A percentile compares a stretch with the other conserved stretches of the same genome.
Conservation (phyloP, 2,113 vertebrate genomes). For the Anas platyrhynchos region DNA sequence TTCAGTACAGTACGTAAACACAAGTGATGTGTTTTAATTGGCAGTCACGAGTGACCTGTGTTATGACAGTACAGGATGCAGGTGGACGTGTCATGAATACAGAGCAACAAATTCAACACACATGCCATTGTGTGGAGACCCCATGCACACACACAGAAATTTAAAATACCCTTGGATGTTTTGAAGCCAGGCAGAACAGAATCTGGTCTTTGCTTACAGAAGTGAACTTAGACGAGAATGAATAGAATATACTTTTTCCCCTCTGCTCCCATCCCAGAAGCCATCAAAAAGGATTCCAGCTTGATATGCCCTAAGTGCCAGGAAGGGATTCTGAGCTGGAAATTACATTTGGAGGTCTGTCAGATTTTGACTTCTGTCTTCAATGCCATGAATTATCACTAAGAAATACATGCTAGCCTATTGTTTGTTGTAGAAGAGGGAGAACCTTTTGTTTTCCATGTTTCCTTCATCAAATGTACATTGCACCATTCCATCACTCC, state of each 20-base stretch:
- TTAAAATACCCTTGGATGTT: neutral
- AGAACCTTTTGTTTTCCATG: neutral
- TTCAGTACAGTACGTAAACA: neutral
- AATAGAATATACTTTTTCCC: neutral
- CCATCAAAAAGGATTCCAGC: neutral
- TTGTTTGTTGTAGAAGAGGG: neutral
- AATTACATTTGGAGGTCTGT: neutral
- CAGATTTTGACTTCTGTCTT: neutral
- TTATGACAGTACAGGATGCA: slow-evolving; percentile 44
- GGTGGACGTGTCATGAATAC: neutral
- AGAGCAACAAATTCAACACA: neutral
- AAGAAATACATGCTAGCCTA: neutral
- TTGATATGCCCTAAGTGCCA: neutral
- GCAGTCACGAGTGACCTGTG: neutral
- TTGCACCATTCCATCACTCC: neutral
- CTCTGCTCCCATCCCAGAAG: neutral
- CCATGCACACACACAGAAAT: neutral
- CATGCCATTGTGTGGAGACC: neutral
- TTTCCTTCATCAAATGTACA: neutral
- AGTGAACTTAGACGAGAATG: neutral
- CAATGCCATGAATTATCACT: neutral
- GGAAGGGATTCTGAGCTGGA: neutral
- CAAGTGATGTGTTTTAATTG: neutral
- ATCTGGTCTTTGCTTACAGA: neutral
- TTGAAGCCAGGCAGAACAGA: neutral